A percentile compares a stretch with the other conserved stretches of the same genome.
These are phyloP conservation scores for Orchestes rusci DNA, from an alignment of 2,888 invertebrate genomes.

Conservation along the genomic window DNA sequence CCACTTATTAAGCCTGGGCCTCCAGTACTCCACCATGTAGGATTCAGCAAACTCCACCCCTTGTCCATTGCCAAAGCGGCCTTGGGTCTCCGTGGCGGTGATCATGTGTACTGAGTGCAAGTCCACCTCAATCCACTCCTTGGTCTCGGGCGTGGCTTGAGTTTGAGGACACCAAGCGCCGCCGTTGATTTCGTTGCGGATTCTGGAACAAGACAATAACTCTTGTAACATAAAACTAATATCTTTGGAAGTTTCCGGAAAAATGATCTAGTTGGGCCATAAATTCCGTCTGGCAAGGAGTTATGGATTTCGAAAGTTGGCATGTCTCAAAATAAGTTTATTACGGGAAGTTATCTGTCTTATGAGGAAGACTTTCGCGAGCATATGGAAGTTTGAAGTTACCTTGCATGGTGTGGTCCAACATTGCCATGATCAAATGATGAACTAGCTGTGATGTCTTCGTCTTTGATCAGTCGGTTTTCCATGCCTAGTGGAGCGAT, in stretches of 20 bases:
- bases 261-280: slow-evolving; percentile 12
- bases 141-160: slow-evolving; percentile 68
- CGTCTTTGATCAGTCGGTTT: slow-evolving; percentile 70
- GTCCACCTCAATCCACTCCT: slow-evolving; percentile 76
- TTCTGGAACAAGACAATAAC: slow-evolving; percentile 49
- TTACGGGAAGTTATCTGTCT: slow-evolving; percentile 11
- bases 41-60: slow-evolving; percentile 82
- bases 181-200: slow-evolving; percentile 73
- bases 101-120: slow-evolving; percentile 72
- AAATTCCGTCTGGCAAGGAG: slow-evolving; percentile 5
- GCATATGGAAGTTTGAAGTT: slow-evolving; percentile 23
- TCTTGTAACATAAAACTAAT: neutral
- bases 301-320: slow-evolving; percentile 5
- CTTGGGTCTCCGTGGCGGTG: slow-evolving; percentile 75
- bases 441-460: slow-evolving; percentile 76
- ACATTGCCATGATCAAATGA: slow-evolving; percentile 79
- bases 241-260: neutral
- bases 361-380: slow-evolving; percentile 9
- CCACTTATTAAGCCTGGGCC: slow-evolving; percentile 74
- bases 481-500: slow-evolving; percentile 80
- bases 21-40: slow-evolving; percentile 77
- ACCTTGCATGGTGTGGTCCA: slow-evolving; percentile 83
- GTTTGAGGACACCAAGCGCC: slow-evolving; percentile 91
- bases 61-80: slow-evolving; percentile 84
- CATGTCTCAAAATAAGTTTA: slow-evolving; percentile 15